phyloP scores from a whole-genome alignment of 2,888 invertebrate species.

The Clitarchus hookeri region DNA sequence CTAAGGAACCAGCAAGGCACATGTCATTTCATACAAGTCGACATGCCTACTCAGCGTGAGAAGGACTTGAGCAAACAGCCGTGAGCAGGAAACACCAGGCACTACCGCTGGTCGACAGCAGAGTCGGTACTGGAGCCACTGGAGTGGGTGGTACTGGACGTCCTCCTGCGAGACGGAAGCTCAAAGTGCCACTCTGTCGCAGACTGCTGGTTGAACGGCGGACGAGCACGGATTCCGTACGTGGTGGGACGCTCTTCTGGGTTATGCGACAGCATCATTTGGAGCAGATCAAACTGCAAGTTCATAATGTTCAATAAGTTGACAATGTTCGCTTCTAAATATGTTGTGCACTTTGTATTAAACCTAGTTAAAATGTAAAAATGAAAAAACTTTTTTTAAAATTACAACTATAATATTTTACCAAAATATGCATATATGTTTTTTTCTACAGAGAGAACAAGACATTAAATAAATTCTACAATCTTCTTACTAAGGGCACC shows the following conservation, averaged over 20 bases:
- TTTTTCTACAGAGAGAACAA: no score
- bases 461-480: no score
- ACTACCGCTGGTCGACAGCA: neutral
- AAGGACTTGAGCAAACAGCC: neutral
- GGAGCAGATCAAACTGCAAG: constrained; percentile 70
- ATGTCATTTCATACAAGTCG: neutral
- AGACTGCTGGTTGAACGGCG: constrained; percentile 61
- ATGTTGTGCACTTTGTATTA: no score
- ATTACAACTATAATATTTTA: no score
- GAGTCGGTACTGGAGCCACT: neutral
- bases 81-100: neutral
- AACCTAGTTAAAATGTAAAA: no score
- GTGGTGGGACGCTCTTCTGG: constrained; percentile 78
- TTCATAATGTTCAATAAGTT: constrained; percentile 43
- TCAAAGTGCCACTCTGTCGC: constrained; percentile 60
- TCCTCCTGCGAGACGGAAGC: constrained; percentile 51
- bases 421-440: no score
- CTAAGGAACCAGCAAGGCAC: neutral
- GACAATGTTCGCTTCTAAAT: neutral
- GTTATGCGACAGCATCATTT: constrained; percentile 74
- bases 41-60: neutral
- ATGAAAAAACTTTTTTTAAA: no score
- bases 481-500: no score
- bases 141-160: constrained; percentile 21
- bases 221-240: constrained; percentile 67